Conservation (phyloP, 2,888 invertebrate genomes). For the Tinea trinotella region DNA sequence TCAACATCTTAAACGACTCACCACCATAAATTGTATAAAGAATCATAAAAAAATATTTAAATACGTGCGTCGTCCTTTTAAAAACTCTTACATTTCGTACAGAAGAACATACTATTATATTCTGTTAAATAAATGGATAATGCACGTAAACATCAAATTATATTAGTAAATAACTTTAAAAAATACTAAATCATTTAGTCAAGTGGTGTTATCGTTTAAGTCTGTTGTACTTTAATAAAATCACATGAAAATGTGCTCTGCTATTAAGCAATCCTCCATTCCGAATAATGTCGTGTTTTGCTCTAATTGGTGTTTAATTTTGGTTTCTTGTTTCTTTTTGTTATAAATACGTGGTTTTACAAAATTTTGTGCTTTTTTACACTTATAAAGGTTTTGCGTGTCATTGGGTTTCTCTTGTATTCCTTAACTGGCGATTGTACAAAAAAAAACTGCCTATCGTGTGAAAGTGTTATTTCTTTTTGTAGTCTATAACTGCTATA, state of each 20-base stretch:
- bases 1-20: slow-evolving; percentile 29
- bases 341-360: slow-evolving; percentile 23
- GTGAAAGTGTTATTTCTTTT: slow-evolving; percentile 33
- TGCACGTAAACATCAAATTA: background rate
- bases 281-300: slow-evolving; percentile 41
- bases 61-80: background rate
- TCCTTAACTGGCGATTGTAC: slow-evolving; percentile 34
- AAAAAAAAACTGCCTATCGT: slow-evolving; percentile 31
- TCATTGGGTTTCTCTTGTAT: slow-evolving; percentile 39
- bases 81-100: too few relatives aligned
- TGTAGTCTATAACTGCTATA: slow-evolving; percentile 31
- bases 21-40: background rate
- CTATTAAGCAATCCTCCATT: slow-evolving; percentile 43
- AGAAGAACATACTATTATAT: background rate
- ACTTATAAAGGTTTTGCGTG: slow-evolving; percentile 50
- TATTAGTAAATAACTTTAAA: background rate
- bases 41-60: background rate
- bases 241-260: slow-evolving; percentile 45
- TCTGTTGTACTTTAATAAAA: slow-evolving; percentile 27
- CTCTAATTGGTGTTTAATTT: slow-evolving; percentile 41
- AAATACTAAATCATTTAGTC: background rate
- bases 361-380: slow-evolving; percentile 48
- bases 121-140: background rate
- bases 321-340: background rate
- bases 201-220: slow-evolving; percentile 5